phyloP scores from a whole-genome alignment of 2,888 invertebrate genomes.

The Actias luna region DNA sequence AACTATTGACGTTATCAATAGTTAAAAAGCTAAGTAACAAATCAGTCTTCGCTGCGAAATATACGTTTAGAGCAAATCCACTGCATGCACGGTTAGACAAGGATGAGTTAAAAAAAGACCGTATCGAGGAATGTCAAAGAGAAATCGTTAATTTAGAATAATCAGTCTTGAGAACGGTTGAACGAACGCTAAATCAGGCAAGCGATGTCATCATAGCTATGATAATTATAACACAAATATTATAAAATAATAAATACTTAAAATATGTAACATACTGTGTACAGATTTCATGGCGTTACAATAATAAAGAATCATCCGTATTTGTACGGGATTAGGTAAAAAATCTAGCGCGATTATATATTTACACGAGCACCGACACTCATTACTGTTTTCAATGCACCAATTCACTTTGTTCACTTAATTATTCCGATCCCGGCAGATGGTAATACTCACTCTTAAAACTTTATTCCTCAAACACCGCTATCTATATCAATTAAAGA shows the following conservation, averaged over 20 bases:
- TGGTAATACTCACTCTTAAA: conserved; percentile 1
- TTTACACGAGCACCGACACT: conserved; percentile 78
- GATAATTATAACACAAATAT: conserved; percentile 38
- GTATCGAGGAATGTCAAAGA: conserved; percentile 65
- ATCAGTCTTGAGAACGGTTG: conserved; percentile 77
- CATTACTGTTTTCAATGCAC: conserved; percentile 34
- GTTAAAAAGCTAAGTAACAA: conserved; percentile 59
- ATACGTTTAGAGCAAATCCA: conserved; percentile 23
- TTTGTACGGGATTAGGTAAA: conserved; percentile 75
- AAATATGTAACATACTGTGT: conserved; percentile 54
- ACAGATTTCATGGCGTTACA: conserved; percentile 41
- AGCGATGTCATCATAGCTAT: conserved; percentile 37
- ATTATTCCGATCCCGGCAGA: conserved; percentile 16
- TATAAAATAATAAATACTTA: conserved; percentile 76
- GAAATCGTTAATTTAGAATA: conserved; percentile 71
- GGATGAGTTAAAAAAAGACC: conserved; percentile 33
- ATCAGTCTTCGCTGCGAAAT: conserved; percentile 54
- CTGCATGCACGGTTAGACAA: conserved; percentile 23
- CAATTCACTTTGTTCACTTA: conserved; percentile 27
- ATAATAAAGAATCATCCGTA: conserved; percentile 69
- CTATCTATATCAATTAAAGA: neutral
- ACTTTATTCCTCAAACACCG: conserved; percentile 14
- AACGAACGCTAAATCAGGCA: conserved; percentile 53
- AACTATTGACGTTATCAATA: conserved; percentile 73
- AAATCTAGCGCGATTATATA: conserved; percentile 73